phyloP scores from a whole-genome alignment of 2,797 vertebrate genomes.

The Tragopan temminckii region DNA sequence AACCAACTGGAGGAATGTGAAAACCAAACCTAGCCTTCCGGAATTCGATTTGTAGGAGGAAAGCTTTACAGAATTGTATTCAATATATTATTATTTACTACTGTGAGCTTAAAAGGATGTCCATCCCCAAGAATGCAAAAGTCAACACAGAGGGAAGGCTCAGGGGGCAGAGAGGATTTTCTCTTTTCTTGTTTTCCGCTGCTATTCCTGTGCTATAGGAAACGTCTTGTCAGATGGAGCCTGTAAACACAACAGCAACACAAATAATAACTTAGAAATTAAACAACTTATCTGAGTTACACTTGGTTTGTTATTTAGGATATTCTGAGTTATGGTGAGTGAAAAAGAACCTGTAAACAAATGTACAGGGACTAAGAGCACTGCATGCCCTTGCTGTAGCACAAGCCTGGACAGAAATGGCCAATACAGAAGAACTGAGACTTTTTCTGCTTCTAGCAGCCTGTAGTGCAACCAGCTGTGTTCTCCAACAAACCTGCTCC shows the following conservation, averaged over 20 bases:
- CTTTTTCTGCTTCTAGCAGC: background rate
- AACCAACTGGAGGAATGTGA: background rate
- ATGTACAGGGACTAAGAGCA: background rate
- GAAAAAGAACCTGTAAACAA: background rate
- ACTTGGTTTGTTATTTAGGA: background rate
- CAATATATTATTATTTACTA: conserved; percentile 27
- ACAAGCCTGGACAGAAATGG: background rate
- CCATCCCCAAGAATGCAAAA: background rate
- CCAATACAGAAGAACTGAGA: background rate
- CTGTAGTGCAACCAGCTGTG: background rate
- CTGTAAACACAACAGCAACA: background rate
- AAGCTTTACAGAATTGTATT: background rate
- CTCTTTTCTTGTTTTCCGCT: background rate
- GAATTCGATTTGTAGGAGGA: background rate
- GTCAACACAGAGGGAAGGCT: background rate
- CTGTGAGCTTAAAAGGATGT: background rate
- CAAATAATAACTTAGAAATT: background rate
- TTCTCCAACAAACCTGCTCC: background rate
- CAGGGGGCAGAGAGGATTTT: background rate
- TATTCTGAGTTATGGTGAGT: background rate
- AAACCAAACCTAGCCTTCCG: background rate
- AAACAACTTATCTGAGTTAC: background rate
- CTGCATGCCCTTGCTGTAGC: background rate
- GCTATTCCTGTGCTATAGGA: background rate
- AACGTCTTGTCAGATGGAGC: background rate